Evolutionary conservation across 2,888 invertebrate species (phyloP), one percentile per base, ranked within the genome.

Genomic region (Agonopterix heracliana): DNA sequence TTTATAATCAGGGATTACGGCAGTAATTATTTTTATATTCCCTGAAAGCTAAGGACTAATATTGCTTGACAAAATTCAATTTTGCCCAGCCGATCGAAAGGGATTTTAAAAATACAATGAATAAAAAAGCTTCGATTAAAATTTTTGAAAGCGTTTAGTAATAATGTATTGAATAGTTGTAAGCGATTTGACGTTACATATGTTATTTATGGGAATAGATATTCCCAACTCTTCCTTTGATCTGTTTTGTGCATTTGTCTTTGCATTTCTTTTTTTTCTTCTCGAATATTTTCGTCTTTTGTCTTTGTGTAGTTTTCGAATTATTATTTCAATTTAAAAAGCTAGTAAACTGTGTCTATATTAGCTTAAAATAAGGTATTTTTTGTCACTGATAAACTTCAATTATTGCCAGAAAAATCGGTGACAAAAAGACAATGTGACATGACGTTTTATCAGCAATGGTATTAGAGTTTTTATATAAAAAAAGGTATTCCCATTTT

Each of bases 91-190:
- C 26, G 5, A 26, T 26, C 47, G 56, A 48, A 54, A 51, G 64
- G 68, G 64, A 63, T 63, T 57, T 62, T 63, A 61, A 68, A 66
- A 64, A 48, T 46, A 54, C 58, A 66, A 72, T 63, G 61, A 67
- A 68, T 57, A 66, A 61, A 65, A 66, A 74, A 65, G 70, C 73
- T 77, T 73, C 66, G 62, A 74, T 67, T 64, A 65, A 64, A 56
- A 57, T 66, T 61, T 63, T 56, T 58, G 52, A 52, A 60, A 63
- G 50, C 49, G 54, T 55, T 59, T 53, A 51, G 55, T 60, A 67
- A 62, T 62, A 63, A 63, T 55, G 56, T 68, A 68, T 75, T 70
- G 60, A 54, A 12, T 78, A 75, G 69, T 65, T 63, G 51, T 78
- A 77, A 75, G 70, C 41, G 52, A 53, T 53, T 46, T 54, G 50